Conservation (phyloP, 2,888 invertebrate species). For the Timandra comae region DNA sequence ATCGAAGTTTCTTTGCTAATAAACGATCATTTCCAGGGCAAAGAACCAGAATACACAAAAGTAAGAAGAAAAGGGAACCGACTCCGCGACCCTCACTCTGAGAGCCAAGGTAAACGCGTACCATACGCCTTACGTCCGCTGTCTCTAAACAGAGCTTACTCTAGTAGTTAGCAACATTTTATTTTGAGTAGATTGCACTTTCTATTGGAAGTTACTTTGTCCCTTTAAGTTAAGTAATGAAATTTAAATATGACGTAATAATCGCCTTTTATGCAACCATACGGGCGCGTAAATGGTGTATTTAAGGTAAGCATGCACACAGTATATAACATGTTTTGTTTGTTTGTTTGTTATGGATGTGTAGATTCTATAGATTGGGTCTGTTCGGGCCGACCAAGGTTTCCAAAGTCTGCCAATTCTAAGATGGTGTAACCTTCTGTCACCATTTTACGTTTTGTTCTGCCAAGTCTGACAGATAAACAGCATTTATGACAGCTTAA, state of each 20-base stretch:
- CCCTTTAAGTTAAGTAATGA: slow-evolving; percentile 64
- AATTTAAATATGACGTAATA: slow-evolving; percentile 69
- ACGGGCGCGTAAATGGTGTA: slow-evolving; percentile 74
- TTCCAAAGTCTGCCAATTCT: too few relatives aligned
- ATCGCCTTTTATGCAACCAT: slow-evolving; percentile 75
- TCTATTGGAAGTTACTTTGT: slow-evolving; percentile 61
- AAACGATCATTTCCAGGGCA: slow-evolving; percentile 73
- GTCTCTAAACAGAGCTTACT: slow-evolving; percentile 47
- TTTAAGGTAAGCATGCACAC: slow-evolving; percentile 75
- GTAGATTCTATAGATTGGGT: too few relatives aligned
- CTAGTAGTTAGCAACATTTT: slow-evolving; percentile 69
- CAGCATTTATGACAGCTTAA: too few relatives aligned
- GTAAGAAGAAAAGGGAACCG: slow-evolving; percentile 88
- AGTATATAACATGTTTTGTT: slow-evolving; percentile 44
- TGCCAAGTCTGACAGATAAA: too few relatives aligned
- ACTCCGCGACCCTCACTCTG: slow-evolving; percentile 87
- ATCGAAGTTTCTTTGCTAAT: too few relatives aligned
- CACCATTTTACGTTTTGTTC: too few relatives aligned
- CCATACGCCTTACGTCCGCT: slow-evolving; percentile 12
- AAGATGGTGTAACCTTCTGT: too few relatives aligned
- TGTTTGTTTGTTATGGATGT: too few relatives aligned
- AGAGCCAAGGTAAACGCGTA: slow-evolving; percentile 83
- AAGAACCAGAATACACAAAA: slow-evolving; percentile 90
- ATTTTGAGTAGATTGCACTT: slow-evolving; percentile 69
- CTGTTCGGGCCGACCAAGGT: too few relatives aligned